Conservation (phyloP, 2,797 vertebrate species). For the Antrozous pallidus region DNA sequence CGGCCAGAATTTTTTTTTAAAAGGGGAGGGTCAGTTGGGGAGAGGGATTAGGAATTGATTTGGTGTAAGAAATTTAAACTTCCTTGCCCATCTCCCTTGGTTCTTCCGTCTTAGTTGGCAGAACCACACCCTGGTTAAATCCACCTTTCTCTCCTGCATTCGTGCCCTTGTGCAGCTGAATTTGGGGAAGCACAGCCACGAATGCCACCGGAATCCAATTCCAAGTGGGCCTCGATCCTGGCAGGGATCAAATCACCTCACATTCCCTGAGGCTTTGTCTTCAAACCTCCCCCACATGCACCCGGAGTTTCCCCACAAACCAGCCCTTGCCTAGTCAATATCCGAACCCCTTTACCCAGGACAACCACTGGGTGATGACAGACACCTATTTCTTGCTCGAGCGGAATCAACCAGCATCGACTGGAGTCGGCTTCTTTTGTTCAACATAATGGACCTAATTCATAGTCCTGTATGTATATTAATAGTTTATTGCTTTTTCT, state of each 20-base stretch:
- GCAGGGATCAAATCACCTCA: not conserved
- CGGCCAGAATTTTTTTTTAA: too few species aligned
- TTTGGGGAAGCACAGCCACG: not conserved
- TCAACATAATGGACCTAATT: not conserved
- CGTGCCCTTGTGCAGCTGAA: too few species aligned
- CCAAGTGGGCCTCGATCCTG: not conserved
- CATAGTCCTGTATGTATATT: not conserved
- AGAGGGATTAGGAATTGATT: not conserved
- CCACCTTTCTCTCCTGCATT: not conserved
- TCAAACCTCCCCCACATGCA: not conserved
- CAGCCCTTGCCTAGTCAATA: not conserved
- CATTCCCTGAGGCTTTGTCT: not conserved
- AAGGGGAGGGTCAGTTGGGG: not conserved
- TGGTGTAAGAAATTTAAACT: not conserved
- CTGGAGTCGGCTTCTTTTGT: not conserved
- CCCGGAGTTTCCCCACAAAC: not conserved
- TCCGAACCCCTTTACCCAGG: not conserved
- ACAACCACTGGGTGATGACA: not conserved
- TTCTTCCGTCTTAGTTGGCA: not conserved
- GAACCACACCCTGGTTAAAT: not conserved
- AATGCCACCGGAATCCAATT: not conserved
- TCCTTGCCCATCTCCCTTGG: not conserved
- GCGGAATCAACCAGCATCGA: not conserved
- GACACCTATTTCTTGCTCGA: not conserved
- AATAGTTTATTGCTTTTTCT: not conserved